These are phyloP conservation scores for Sycobia sp. DNA, from an alignment of 1,140 invertebrate species.

Conservation along the genomic window DNA sequence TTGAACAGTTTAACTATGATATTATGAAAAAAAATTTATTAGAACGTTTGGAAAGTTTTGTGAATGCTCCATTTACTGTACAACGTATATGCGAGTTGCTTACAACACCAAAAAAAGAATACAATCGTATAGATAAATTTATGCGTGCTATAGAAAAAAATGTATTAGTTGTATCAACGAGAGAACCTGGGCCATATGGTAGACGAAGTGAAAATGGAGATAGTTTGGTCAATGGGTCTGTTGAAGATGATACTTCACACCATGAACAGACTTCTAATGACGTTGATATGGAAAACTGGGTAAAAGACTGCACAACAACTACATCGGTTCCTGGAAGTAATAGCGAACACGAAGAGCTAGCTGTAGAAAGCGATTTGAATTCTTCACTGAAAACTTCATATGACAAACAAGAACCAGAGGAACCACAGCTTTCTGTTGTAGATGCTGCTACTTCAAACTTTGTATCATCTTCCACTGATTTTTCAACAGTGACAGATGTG, in stretches of 20 bases:
- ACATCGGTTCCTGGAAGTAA: constrained; percentile 41
- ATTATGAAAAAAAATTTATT: constrained; percentile 84
- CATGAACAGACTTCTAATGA: constrained; percentile 46
- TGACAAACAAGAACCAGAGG: constrained; percentile 23
- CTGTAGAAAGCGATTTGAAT: constrained; percentile 17
- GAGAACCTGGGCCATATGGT: constrained; percentile 76
- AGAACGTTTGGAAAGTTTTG: constrained; percentile 81
- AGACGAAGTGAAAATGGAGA: constrained; percentile 72
- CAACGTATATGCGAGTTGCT: constrained; percentile 94
- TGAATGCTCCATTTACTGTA: constrained; percentile 93
- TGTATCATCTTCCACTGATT: constrained; percentile 41
- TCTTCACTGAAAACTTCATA: constrained; percentile 30
- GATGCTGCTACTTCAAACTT: constrained; percentile 42
- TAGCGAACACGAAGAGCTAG: constrained; percentile 37
- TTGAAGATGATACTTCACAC: constrained; percentile 50
- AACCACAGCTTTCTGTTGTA: constrained; percentile 24
- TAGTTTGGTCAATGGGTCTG: constrained; percentile 64
- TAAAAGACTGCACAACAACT: constrained; percentile 51
- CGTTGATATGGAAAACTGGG: constrained; percentile 58
- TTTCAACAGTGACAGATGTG: constrained; percentile 39
- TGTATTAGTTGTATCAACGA: constrained; percentile 92
- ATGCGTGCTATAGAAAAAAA: constrained; percentile 95
- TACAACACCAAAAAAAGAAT: constrained; percentile 89
- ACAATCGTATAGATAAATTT: constrained; percentile 94
- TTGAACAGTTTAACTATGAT: constrained; percentile 89